Base-by-base conservation (phyloP, 2,113 vertebrate genomes). In the Trematomus loennbergii region DNA sequence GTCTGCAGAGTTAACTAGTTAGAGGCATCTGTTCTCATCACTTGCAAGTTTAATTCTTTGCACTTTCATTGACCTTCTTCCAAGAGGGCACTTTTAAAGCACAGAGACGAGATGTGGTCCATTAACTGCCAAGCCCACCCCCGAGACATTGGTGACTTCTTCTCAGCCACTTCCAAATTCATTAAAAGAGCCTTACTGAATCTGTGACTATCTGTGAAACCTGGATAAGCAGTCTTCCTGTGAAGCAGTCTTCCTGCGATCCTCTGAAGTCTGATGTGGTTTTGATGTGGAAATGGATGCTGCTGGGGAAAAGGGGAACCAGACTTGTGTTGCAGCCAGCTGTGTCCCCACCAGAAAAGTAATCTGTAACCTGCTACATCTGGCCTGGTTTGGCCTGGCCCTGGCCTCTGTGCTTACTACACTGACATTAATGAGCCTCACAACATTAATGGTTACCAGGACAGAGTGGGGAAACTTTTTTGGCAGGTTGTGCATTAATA, bases 201-300 rank as follows among this genome's bases (percentile, higher is more conserved):
- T 48, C 62, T 82, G 36, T 17, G 68, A 40, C 71, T 55, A 58
- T 82, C 76, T 87, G 78, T 71, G 48, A 58, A 89, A 83, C 74
- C 75, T 78, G 72, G 65, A 79, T 49, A 53, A 53, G 36, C 7
- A 40, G 36, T 40, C 36, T 68, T 73, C 85, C 85, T 66, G 81
- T 54, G n/a, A 69, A 43, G 60, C 78, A 52, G 55, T 45, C 60
- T 53, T 66, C 57, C 66, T 74, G 57, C 29, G 0, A n/a, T 72
- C 62, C 45, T 88, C 78, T 86, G 71, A 88, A 65, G 65, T 86
- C 71, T 88, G 88, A 87, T 89, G 91, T 82, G 88, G 90, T 79
- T 88, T 89, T 79, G 79, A 85, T 83, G 77, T 86, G 83, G 87
- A 91, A 91, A 84, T 81, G 71, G 82, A 79, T 92, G 81, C 87